phyloP scores from a whole-genome alignment of 2,797 vertebrate species.

The Gila robusta region DNA sequence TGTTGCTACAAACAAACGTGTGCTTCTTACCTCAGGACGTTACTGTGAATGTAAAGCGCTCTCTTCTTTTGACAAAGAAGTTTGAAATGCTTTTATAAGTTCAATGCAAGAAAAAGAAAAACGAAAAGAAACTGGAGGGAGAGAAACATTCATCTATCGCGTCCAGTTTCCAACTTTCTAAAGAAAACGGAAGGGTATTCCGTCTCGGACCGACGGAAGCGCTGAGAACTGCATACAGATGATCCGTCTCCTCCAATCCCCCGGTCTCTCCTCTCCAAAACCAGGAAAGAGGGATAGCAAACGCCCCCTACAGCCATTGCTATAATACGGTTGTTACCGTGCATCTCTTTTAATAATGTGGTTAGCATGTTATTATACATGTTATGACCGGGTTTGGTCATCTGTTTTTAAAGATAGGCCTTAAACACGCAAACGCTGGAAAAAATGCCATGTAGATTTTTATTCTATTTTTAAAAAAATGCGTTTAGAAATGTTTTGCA shows the following conservation, averaged over 20 bases:
- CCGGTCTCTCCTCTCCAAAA: not conserved
- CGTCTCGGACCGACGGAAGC: conserved; percentile 22
- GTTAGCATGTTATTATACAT: not conserved
- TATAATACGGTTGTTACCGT: not conserved
- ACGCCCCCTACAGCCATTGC: conserved; percentile 1
- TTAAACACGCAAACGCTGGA: not conserved
- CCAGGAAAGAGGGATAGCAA: conserved; percentile 11
- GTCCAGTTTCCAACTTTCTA: not conserved
- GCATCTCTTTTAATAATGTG: not conserved
- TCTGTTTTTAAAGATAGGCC: not conserved
- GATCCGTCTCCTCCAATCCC: conserved; percentile 21
- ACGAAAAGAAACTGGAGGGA: not conserved
- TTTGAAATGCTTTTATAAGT: not conserved
- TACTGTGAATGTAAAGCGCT: not conserved
- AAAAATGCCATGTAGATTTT: not conserved
- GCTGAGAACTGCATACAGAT: conserved; percentile 10
- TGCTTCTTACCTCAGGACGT: conserved; percentile 33
- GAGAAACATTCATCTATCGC: not conserved
- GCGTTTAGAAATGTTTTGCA: too few relatives aligned
- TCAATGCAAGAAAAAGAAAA: not conserved
- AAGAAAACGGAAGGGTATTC: conserved; percentile 14
- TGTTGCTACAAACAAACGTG: conserved; percentile 51
- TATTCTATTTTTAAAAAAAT: too few relatives aligned
- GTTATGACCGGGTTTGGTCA: not conserved
- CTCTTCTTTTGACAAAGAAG: not conserved